Percentiles rank a stretch among this genome's conserved stretches.
Conservation (phyloP, 2,113 vertebrate species). For the Theristicus caerulescens region DNA sequence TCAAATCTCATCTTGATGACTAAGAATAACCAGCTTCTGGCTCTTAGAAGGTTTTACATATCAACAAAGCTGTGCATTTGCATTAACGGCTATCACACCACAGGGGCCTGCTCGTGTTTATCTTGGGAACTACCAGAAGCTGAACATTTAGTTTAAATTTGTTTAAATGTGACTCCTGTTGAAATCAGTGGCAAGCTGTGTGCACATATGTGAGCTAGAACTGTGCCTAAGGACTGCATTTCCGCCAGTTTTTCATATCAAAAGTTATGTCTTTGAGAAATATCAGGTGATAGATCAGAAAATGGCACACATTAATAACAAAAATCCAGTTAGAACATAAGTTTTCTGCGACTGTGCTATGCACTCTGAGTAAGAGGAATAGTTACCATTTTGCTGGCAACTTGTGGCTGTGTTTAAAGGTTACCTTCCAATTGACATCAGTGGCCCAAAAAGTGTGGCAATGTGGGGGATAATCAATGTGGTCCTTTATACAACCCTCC, state of each 20-base stretch:
- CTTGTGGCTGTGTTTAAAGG: background rate
- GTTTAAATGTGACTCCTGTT: slow-evolving; percentile 59
- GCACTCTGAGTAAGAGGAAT: background rate
- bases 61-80: slow-evolving; percentile 65
- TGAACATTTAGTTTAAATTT: slow-evolving; percentile 65
- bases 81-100: slow-evolving; percentile 64
- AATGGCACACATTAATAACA: background rate
- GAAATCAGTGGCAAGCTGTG: slow-evolving; percentile 63
- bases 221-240: slow-evolving; percentile 36
- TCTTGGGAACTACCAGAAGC: slow-evolving; percentile 65
- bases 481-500: background rate
- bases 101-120: slow-evolving; percentile 55
- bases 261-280: background rate
- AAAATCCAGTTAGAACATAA: background rate
- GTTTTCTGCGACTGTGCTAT: background rate
- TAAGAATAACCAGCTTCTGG: slow-evolving; percentile 66
- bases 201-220: slow-evolving; percentile 49
- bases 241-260: slow-evolving; percentile 31
- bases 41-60: slow-evolving; percentile 59
- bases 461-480: background rate
- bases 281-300: background rate
- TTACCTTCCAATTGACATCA: background rate
- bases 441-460: background rate
- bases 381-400: background rate
- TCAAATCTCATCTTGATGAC: slow-evolving; percentile 62